A percentile compares a stretch with the other conserved stretches of the same genome.
These are phyloP conservation scores for Pelecanoides urinatrix DNA, from an alignment of 2,113 vertebrate genomes.

Conservation along the genomic window DNA sequence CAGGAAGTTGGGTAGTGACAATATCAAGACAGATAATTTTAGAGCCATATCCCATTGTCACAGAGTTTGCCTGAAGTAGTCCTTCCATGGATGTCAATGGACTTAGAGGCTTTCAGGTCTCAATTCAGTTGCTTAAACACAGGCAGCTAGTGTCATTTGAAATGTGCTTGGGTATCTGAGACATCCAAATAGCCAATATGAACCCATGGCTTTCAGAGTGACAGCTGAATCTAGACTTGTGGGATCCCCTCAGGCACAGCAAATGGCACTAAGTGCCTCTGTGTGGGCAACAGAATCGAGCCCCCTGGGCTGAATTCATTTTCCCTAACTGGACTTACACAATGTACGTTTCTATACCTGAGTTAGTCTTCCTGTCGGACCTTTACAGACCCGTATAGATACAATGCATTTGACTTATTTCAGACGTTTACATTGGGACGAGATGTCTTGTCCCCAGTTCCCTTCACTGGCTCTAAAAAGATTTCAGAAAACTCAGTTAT, in stretches of 20 bases:
- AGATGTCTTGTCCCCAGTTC: neutral
- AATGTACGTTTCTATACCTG: neutral
- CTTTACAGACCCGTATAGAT: neutral
- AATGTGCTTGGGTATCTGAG: neutral
- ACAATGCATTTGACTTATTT: neutral
- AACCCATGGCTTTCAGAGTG: neutral
- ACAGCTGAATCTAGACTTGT: neutral
- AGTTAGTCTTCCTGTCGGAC: neutral
- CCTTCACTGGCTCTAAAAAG: neutral
- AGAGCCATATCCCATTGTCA: neutral
- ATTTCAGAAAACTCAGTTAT: neutral
- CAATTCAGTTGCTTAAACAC: neutral
- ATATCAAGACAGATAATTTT: neutral
- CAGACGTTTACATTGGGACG: neutral
- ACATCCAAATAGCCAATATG: neutral
- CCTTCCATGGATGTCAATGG: neutral
- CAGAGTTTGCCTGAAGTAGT: neutral
- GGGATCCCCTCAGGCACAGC: neutral
- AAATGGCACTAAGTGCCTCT: neutral
- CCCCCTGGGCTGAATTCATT: neutral
- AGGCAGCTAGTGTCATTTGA: neutral
- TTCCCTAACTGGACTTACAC: neutral
- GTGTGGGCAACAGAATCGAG: neutral
- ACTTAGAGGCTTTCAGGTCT: neutral
- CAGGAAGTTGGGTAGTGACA: neutral